Conservation (phyloP, 2,888 invertebrate genomes). For the Octonoba sinensis region DNA sequence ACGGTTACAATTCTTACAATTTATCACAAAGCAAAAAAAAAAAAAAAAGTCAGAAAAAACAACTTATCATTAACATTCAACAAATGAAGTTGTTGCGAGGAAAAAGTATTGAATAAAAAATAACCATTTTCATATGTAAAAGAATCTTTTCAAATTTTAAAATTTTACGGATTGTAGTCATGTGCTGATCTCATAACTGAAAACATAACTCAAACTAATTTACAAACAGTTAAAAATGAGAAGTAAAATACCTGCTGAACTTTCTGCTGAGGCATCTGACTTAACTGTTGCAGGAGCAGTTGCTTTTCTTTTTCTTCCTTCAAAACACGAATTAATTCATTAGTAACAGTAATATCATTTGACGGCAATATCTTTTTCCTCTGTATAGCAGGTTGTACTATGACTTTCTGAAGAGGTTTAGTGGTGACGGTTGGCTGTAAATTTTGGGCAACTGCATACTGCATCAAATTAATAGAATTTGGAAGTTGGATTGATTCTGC, state of each 20-base stretch:
- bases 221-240: background rate
- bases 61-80: no score
- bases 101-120: no score
- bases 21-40: no score
- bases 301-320: slow-evolving; percentile 64
- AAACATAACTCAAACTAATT: no score
- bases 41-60: no score
- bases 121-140: no score
- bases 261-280: slow-evolving; percentile 65
- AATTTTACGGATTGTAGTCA: no score
- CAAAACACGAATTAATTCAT: slow-evolving; percentile 47
- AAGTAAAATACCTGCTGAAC: slow-evolving; percentile 65
- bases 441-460: slow-evolving; percentile 31
- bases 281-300: slow-evolving; percentile 62
- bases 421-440: slow-evolving; percentile 13
- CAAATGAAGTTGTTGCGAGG: no score
- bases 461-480: slow-evolving; percentile 40
- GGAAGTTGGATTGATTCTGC: slow-evolving; percentile 19
- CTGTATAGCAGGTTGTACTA: slow-evolving; percentile 15
- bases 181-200: no score
- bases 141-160: no score
- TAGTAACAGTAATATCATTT: slow-evolving; percentile 25
- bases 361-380: slow-evolving; percentile 39
- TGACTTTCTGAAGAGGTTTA: slow-evolving; percentile 29
- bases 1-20: no score